phyloP scores from a whole-genome alignment of 2,888 invertebrate genomes.

The Heliconius ismenius region DNA sequence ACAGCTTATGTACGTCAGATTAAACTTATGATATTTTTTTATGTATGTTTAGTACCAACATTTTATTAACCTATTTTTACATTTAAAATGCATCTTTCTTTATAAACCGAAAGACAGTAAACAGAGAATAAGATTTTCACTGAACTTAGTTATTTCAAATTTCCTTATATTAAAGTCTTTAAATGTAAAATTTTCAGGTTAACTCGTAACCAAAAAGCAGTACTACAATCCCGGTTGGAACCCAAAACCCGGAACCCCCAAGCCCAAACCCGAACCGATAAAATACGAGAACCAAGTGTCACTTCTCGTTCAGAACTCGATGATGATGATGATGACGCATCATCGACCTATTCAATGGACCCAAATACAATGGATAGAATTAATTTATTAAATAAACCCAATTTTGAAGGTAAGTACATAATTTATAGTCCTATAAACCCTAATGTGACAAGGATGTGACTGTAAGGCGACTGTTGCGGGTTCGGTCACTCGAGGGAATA shows the following conservation, averaged over 20 bases:
- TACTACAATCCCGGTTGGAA: conserved; percentile 62
- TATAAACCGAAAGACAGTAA: background rate
- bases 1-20: too few relatives aligned
- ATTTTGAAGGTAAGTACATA: conserved; percentile 69
- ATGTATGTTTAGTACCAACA: background rate
- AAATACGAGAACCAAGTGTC: conserved; percentile 26
- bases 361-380: conserved; percentile 73
- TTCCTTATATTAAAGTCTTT: background rate
- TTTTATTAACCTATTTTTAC: background rate
- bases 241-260: conserved; percentile 36
- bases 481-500: too few relatives aligned
- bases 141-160: background rate
- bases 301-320: conserved; percentile 44
- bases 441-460: too few relatives aligned
- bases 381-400: conserved; percentile 69
- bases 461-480: too few relatives aligned
- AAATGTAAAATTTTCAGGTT: conserved; percentile 55
- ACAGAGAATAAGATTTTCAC: too few relatives aligned
- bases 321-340: conserved; percentile 43
- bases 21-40: too few relatives aligned
- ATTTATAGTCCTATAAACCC: too few relatives aligned
- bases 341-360: conserved; percentile 51
- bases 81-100: background rate
- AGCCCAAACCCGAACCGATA: background rate
- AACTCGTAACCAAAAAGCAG: conserved; percentile 73